Percentiles rank a stretch among this genome's conserved stretches.
Evolutionary conservation across 2,113 vertebrate genomes (phyloP).

Genomic region (Melanerpes aurifrons): DNA sequence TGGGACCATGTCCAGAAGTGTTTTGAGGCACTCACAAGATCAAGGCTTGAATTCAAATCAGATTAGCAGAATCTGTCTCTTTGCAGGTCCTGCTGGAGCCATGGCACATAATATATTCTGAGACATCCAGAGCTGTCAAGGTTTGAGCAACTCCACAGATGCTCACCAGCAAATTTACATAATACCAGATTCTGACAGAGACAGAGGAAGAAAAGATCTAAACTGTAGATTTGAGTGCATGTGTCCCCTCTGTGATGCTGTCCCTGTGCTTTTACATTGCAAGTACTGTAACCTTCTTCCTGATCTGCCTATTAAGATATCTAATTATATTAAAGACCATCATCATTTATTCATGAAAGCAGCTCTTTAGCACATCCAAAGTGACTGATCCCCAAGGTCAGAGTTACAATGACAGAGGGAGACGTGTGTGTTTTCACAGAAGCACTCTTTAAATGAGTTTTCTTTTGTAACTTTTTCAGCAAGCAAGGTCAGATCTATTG

Average conservation of each 20-base stretch:
- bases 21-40: background rate
- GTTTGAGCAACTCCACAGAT: background rate
- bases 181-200: background rate
- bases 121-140: background rate
- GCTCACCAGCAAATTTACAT: background rate
- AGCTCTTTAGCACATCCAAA: conserved; percentile 65
- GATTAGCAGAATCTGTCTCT: background rate
- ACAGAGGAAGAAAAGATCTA: background rate
- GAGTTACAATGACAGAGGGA: conserved; percentile 63
- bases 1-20: background rate
- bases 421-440: conserved; percentile 4
- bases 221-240: background rate
- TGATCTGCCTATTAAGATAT: background rate
- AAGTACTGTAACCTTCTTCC: background rate
- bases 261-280: background rate
- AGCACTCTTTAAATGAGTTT: conserved; percentile 18
- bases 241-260: background rate
- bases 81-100: background rate
- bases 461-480: conserved; percentile 21
- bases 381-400: conserved; percentile 71
- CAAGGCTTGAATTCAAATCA: background rate
- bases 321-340: conserved; percentile 73
- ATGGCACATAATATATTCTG: background rate
- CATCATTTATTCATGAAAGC: conserved; percentile 75
- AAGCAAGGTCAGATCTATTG: conserved; percentile 20